Evolutionary conservation across 2,797 vertebrate species (phyloP).

Genomic region (Bradypus variegatus): DNA sequence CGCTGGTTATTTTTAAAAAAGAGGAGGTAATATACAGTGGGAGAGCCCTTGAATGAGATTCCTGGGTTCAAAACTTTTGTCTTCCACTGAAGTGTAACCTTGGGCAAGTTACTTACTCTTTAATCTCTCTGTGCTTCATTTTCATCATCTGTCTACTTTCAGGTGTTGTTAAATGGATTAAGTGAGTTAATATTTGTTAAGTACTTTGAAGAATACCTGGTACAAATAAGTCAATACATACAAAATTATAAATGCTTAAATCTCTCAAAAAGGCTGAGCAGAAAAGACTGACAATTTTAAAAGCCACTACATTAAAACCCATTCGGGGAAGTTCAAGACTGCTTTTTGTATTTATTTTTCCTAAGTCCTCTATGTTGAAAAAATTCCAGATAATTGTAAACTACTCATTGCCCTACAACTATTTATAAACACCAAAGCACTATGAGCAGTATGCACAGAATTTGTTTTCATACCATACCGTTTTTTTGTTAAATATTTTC

Average conservation of each 20-base stretch:
- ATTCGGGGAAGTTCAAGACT: neutral
- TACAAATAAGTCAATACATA: neutral
- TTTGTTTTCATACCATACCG: neutral
- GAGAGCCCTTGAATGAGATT: neutral
- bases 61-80: neutral
- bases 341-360: neutral
- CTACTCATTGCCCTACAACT: neutral
- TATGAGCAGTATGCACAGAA: neutral
- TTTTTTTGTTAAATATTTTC: conserved; percentile 37
- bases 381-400: neutral
- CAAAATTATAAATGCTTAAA: neutral
- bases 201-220: too few relatives aligned
- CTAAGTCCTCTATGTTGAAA: neutral
- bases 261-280: neutral
- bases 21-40: neutral
- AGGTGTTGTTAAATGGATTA: neutral
- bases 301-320: neutral
- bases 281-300: neutral
- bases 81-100: neutral
- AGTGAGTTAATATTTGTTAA: neutral
- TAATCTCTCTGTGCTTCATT: neutral
- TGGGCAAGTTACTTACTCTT: neutral
- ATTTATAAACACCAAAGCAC: neutral
- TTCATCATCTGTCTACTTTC: neutral
- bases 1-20: conserved; percentile 24